Percentiles rank a stretch among this genome's conserved stretches.
These are phyloP conservation scores for Psittacula cyanocephala DNA, from an alignment of 2,113 vertebrate genomes.

Conservation along the genomic window DNA sequence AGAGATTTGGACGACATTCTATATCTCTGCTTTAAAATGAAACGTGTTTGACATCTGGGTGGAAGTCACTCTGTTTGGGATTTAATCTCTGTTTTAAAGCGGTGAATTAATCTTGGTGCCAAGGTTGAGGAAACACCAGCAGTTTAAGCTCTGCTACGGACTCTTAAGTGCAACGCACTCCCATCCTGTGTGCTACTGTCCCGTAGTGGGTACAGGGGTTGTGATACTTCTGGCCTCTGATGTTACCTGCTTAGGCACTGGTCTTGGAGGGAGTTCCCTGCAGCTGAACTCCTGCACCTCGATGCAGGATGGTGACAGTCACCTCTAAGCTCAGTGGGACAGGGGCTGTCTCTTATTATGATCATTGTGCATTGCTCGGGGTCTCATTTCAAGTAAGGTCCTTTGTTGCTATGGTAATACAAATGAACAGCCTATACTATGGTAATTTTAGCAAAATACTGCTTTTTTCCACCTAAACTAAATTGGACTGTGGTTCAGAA, in stretches of 20 bases:
- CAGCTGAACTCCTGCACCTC: neutral
- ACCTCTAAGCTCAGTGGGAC: neutral
- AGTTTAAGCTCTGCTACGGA: neutral
- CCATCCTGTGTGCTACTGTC: neutral
- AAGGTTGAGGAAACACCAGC: neutral
- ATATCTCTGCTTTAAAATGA: neutral
- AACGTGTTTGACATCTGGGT: neutral
- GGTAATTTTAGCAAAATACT: conserved; percentile 44
- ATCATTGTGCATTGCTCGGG: neutral
- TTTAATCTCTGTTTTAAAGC: neutral
- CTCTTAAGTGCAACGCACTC: accelerated
- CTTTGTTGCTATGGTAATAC: conserved; percentile 45
- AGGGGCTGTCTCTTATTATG: accelerated
- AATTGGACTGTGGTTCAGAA: neutral
- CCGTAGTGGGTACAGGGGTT: neutral
- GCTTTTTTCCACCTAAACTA: neutral
- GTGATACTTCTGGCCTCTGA: accelerated
- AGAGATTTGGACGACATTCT: no score
- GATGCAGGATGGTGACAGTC: neutral
- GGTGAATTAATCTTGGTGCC: neutral
- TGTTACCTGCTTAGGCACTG: neutral
- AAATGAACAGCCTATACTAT: neutral
- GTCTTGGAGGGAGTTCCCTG: neutral
- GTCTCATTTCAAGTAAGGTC: neutral
- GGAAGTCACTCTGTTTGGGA: neutral